phyloP scores from a whole-genome alignment of 2,888 invertebrate genomes.

The Bombylius major region DNA sequence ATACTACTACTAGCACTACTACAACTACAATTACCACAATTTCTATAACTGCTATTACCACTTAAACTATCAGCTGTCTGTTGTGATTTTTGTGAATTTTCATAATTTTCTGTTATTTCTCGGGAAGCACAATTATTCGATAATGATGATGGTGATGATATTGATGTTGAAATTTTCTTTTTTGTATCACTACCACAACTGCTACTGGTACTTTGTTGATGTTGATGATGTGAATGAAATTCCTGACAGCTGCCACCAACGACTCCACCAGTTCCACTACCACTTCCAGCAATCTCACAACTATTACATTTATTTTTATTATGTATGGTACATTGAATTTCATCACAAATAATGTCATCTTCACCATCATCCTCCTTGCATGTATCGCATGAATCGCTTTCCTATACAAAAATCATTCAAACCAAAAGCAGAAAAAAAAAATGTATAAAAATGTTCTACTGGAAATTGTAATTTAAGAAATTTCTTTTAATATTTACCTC shows the following conservation, averaged over 20 bases:
- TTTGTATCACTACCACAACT: background rate
- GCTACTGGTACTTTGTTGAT: background rate
- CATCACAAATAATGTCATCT: conserved; percentile 11
- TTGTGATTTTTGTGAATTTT: conserved; percentile 34
- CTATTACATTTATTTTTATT: conserved; percentile 16
- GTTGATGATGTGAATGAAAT: background rate
- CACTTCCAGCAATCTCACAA: conserved; percentile 17
- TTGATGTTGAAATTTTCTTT: background rate
- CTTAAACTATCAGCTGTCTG: conserved; percentile 8
- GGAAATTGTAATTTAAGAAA: background rate
- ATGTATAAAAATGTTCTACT: background rate
- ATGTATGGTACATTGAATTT: conserved; percentile 23
- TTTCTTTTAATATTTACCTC: conserved; percentile 20
- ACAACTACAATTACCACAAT: background rate
- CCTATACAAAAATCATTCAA: conserved; percentile 17
- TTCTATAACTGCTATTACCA: background rate
- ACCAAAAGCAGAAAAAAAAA: background rate
- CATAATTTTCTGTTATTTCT: conserved; percentile 35
- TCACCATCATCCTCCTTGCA: conserved; percentile 22
- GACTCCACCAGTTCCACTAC: conserved; percentile 23
- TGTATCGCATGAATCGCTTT: conserved; percentile 34
- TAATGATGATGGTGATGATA: background rate
- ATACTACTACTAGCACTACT: background rate
- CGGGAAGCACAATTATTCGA: conserved; percentile 12
- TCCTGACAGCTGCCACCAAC: too few relatives aligned